phyloP scores from a whole-genome alignment of 2,113 vertebrate genomes.

The Electrona antarctica region DNA sequence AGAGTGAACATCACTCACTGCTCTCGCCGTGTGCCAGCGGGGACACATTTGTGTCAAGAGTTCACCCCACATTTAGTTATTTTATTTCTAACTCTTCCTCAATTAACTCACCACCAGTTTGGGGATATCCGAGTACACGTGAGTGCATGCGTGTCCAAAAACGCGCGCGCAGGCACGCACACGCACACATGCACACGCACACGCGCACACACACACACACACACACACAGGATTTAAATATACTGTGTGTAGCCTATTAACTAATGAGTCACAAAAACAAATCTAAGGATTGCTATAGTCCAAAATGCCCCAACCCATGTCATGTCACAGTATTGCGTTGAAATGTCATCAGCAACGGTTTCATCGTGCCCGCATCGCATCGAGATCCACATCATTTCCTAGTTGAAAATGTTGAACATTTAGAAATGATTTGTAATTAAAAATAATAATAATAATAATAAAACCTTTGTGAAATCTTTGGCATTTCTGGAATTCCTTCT shows the following conservation, averaged over 20 bases:
- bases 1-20: conserved; percentile 60
- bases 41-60: conserved; percentile 66
- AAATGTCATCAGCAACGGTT: conserved; percentile 4
- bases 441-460: too few relatives aligned
- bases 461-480: too few relatives aligned
- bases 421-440: too few relatives aligned
- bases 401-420: too few relatives aligned
- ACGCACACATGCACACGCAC: too few relatives aligned
- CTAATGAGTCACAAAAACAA: conserved; percentile 11
- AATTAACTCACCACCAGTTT: conserved; percentile 33
- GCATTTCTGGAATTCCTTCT: too few relatives aligned
- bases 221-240: too few relatives aligned
- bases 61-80: background rate
- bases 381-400: too few relatives aligned
- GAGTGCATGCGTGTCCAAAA: too few relatives aligned
- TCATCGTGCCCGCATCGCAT: too few relatives aligned
- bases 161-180: too few relatives aligned
- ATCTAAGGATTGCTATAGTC: conserved; percentile 25
- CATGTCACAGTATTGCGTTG: conserved; percentile 10
- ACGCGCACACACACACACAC: too few relatives aligned
- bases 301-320: conserved; percentile 27
- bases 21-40: conserved; percentile 45
- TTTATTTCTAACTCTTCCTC: conserved; percentile 30
- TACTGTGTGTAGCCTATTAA: conserved; percentile 13
- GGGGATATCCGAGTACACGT: conserved; percentile 22